Conservation (phyloP, 2,888 invertebrate species). For the Omphaloscelis lunosa region DNA sequence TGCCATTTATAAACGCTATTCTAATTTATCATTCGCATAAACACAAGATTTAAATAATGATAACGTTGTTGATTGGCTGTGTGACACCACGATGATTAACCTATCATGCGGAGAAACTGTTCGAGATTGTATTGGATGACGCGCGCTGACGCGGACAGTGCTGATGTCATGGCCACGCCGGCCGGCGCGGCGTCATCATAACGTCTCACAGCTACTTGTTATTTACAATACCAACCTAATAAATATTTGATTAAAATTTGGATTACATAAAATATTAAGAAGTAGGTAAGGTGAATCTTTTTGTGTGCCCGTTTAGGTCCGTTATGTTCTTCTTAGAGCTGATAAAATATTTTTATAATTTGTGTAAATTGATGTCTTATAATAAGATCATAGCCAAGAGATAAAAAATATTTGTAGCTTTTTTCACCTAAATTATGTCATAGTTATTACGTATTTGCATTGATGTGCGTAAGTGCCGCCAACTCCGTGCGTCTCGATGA, state of each 20-base stretch:
- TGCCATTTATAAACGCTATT: slow-evolving; percentile 67
- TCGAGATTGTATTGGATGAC: slow-evolving; percentile 82
- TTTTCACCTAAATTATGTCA: slow-evolving; percentile 38
- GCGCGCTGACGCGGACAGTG: slow-evolving; percentile 81
- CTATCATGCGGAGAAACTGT: slow-evolving; percentile 76
- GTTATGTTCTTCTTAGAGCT: not conserved
- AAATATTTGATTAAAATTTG: slow-evolving; percentile 15
- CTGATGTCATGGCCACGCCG: slow-evolving; percentile 86
- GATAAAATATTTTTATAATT: not conserved
- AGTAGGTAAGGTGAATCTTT: not conserved
- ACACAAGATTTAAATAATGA: slow-evolving; percentile 78
- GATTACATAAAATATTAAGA: not conserved
- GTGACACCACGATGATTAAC: slow-evolving; percentile 82
- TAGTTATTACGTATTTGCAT: slow-evolving; percentile 77
- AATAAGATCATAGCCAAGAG: not conserved
- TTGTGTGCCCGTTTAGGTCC: not conserved
- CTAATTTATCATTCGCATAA: slow-evolving; percentile 71
- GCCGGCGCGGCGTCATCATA: slow-evolving; percentile 76
- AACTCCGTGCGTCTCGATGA: slow-evolving; percentile 80
- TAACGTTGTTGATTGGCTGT: slow-evolving; percentile 79
- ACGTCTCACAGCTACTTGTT: slow-evolving; percentile 63
- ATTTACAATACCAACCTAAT: slow-evolving; percentile 51
- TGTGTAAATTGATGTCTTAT: not conserved
- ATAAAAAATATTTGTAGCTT: not conserved
- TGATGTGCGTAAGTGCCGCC: slow-evolving; percentile 77